Base-by-base conservation (phyloP, 30 jellyfish, hydroid and myxozoan species). In the Phacellophora camtschatica region DNA sequence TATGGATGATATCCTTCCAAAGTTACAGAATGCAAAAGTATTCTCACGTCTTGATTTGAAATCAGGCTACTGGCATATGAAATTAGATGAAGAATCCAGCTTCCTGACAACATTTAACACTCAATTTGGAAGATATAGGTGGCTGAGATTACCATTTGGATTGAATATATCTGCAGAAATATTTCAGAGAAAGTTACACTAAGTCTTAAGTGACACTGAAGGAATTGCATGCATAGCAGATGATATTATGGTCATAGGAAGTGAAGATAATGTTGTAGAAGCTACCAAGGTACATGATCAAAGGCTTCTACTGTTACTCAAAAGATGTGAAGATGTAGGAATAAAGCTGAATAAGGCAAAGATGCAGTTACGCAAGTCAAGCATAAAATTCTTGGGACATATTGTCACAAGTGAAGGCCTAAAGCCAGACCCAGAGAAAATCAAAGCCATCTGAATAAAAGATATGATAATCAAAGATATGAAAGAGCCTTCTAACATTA, bases 391-490 rank as follows among this genome's bases (percentile, higher is more conserved):
- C 74, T 48, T 76, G 83, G 83, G 83, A 41, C 83, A 69, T 69
- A 42, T 41, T 41, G 83, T 69, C 68, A 69, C 66, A 16, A 69
- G 83, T 69, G 80, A 77, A 45, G 89, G 89, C 46, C 74, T 56
- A 77, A 62, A 65, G 73, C 84, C 86, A 35, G 91, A 64, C 83
- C 84, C 75, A 79, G 84, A 68, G 71, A 55, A 82, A 82, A 46
- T 82, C 53, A 77, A 77, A 62, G 81, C 89, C 57, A 77, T 82
- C 20, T n/a, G n/a, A n/a, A n/a, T n/a, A n/a, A n/a, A n/a, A n/a
- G n/a, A n/a, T n/a, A n/a, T n/a, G n/a, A n/a, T n/a, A n/a, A n/a
- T n/a, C n/a, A 55, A 35, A 31, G 85, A 62, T 1, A 78, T 83
- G 83, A 37, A 34, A 30, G 75, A 54, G 39, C 95, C 95, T 12